A percentile compares a stretch with the other conserved stretches of the same genome.
Conservation (phyloP, 2,888 invertebrate species). For the Eilema caniola region DNA sequence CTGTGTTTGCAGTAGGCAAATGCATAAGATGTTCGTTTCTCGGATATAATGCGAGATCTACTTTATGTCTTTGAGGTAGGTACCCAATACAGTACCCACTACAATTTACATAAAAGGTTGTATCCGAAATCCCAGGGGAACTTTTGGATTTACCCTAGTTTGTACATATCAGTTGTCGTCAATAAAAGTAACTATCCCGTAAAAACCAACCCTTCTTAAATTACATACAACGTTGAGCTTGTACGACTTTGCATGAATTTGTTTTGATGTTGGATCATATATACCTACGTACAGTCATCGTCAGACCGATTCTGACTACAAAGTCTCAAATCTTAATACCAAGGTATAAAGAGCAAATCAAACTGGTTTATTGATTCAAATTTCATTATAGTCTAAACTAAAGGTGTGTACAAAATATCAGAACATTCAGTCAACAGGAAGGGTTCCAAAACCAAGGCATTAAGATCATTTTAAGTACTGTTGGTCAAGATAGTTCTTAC, state of each 20-base stretch:
- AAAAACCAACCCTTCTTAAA: constrained; percentile 29
- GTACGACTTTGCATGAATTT: constrained; percentile 20
- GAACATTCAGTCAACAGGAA: no score
- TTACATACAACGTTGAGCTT: constrained; percentile 30
- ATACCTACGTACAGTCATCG: background rate
- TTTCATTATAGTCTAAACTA: no score
- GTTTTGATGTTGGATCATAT: constrained; percentile 23
- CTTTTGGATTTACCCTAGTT: constrained; percentile 36
- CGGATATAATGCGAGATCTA: background rate
- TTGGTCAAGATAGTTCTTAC: no score
- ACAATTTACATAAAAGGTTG: constrained; percentile 45
- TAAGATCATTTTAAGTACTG: no score
- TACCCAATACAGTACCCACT: constrained; percentile 22
- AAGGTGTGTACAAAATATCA: no score
- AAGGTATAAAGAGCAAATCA: no score
- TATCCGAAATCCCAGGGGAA: constrained; percentile 26
- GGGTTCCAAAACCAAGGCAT: no score
- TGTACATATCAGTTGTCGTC: constrained; percentile 41
- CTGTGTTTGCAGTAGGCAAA: background rate
- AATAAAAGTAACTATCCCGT: constrained; percentile 39
- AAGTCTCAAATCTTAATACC: no score
- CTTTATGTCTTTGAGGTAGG: constrained; percentile 25
- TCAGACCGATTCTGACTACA: no score
- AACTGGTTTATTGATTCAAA: no score
- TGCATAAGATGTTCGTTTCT: background rate